A percentile compares a stretch with the other conserved stretches of the same genome.
Conservation (phyloP, 2,888 invertebrate species). For the Himalopsyche anomala region DNA sequence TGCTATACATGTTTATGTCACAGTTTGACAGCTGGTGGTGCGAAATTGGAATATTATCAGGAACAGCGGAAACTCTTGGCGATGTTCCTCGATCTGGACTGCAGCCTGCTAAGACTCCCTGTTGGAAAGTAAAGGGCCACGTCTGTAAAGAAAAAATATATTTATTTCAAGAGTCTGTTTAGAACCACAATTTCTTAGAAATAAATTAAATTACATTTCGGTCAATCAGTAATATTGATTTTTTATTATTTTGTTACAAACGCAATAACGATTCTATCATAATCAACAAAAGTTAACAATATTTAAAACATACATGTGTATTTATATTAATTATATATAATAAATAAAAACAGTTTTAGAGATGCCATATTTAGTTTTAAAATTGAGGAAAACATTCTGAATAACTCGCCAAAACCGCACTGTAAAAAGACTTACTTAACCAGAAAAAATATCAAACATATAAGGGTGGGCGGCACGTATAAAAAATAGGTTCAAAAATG, state of each 20-base stretch:
- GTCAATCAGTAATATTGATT: no score
- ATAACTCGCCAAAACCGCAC: constrained; percentile 50
- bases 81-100: constrained; percentile 69
- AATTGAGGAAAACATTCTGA: constrained; percentile 21
- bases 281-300: no score
- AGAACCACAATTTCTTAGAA: no score
- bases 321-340: no score
- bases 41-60: constrained; percentile 67
- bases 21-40: constrained; percentile 63
- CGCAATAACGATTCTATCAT: no score
- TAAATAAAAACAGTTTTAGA: no score
- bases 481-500: constrained; percentile 49
- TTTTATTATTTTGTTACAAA: no score
- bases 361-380: no score
- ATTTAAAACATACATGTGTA: no score
- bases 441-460: not conserved
- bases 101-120: constrained; percentile 73
- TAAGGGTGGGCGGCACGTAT: constrained; percentile 35
- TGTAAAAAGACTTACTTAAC: not conserved
- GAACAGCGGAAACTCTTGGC: constrained; percentile 45
- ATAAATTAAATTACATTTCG: no score
- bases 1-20: constrained; percentile 64
- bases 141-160: constrained; percentile 77
- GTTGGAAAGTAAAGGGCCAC: constrained; percentile 89
- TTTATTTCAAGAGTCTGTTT: no score